Percentiles rank a stretch among this genome's conserved stretches.
These are phyloP conservation scores for Cyprinodon tularosa DNA, from an alignment of 2,113 vertebrate genomes.

Conservation along the genomic window DNA sequence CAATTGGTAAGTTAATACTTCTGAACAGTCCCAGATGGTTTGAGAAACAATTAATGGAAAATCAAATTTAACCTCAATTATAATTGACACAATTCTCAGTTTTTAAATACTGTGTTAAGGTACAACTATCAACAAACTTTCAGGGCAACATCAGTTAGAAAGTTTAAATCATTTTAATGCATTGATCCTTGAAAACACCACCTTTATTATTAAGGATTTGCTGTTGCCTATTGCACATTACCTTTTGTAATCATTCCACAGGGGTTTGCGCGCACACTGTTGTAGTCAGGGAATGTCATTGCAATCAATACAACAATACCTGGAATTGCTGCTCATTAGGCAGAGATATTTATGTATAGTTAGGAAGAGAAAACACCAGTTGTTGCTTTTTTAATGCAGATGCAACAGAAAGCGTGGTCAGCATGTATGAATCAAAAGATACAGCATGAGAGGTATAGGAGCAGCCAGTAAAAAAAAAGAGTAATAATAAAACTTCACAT, in stretches of 20 bases:
- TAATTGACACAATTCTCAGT: too few species aligned
- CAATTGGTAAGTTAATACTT: too few species aligned
- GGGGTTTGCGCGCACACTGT: constrained; percentile 48
- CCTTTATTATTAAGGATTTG: background rate
- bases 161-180: background rate
- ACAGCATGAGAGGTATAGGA: constrained; percentile 2
- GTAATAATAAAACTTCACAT: constrained; percentile 9
- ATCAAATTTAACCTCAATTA: too few species aligned
- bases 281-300: constrained; percentile 32
- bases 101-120: background rate
- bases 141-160: background rate
- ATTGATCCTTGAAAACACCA: background rate
- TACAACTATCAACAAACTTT: background rate
- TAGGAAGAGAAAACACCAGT: constrained; percentile 36
- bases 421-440: background rate
- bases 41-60: too few species aligned
- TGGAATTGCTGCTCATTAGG: constrained; percentile 45
- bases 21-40: too few species aligned
- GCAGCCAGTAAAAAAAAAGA: constrained; percentile 15
- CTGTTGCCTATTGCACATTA: constrained; percentile 6
- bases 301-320: constrained; percentile 57
- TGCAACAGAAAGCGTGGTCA: constrained; percentile 12
- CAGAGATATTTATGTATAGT: constrained; percentile 55
- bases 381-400: constrained; percentile 51
- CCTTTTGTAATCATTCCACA: constrained; percentile 52